Conservation (phyloP, 2,888 invertebrate genomes). For the Andrena minutula region DNA sequence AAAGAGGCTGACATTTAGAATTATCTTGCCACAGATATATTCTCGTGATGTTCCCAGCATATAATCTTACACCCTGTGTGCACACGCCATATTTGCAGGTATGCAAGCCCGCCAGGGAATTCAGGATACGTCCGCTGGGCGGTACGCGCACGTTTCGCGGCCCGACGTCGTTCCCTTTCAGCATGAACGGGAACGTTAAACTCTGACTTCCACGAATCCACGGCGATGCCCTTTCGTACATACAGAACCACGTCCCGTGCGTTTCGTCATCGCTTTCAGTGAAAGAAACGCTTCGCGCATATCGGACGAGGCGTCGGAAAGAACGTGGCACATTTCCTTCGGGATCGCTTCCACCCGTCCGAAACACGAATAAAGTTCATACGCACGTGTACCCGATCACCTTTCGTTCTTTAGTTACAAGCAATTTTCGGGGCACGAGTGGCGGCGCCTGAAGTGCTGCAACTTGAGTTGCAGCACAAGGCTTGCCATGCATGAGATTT, state of each 20-base stretch:
- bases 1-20: no score
- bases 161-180: slow-evolving; percentile 57
- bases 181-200: slow-evolving; percentile 47
- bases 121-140: slow-evolving; percentile 38
- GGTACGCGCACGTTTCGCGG: slow-evolving; percentile 56
- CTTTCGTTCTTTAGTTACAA: no score
- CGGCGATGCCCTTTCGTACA: slow-evolving; percentile 30
- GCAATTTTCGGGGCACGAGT: no score
- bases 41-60: no score
- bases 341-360: no score
- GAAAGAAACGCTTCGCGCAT: background rate
- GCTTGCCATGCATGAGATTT: no score
- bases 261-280: slow-evolving; percentile 15
- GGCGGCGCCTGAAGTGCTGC: no score
- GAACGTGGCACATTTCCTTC: no score
- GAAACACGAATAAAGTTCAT: background rate
- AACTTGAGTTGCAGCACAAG: no score
- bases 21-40: no score
- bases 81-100: slow-evolving; percentile 43
- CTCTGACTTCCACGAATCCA: slow-evolving; percentile 46
- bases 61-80: no score
- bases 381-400: no score
- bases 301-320: background rate
- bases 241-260: background rate
- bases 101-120: slow-evolving; percentile 19